Base-by-base conservation (phyloP, 2,797 vertebrate species). In the Myripristis jacobus region DNA sequence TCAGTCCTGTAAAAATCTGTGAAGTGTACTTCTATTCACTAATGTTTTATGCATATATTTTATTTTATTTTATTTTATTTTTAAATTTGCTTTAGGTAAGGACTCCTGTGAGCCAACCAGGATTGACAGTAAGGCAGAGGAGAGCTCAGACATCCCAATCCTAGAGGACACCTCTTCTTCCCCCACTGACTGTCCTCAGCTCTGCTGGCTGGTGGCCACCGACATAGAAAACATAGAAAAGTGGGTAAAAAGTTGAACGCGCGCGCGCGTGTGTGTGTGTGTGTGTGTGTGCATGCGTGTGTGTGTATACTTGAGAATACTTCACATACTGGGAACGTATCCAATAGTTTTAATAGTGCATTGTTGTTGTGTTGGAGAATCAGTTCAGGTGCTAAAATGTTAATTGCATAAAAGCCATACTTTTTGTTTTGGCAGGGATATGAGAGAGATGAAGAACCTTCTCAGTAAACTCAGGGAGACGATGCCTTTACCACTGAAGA, bases 401-500 rank as follows among this genome's bases (percentile, higher is more conserved):
- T 41, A 19, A 73, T 10, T 31, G n/a, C 34, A 62, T 47, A 7
- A 62, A 61, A 29, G 9, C n/a, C 25, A 12, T 5, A 27, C 12
- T 82, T 69, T 82, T 34, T 89, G 43, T 91, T 81, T 86, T 88
- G 90, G 77, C 91, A 99, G 97, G 92, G 97, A 99, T 85, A 98
- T 99, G 96, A 94, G 95, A 91, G 97, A 98, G 93, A 99, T 99
- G 97, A 99, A 99, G 95, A 98, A 98, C 85, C 97, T 99, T 94
- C 95, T 99, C 94, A 99, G 96, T 93, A 98, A 98, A 98, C 97
- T 99, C 96, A 99, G 97, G 97, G 97, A 98, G 94, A 97, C 97
- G 84, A 98, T 99, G 97, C 97, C 97, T 97, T 96, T 99, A 95
- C 97, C 97, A 90, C 73, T 99, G 94, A 99, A 99, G 95, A 99